Evolutionary conservation across 2,888 invertebrate species (phyloP).

Genomic region (Andrena dorsata): DNA sequence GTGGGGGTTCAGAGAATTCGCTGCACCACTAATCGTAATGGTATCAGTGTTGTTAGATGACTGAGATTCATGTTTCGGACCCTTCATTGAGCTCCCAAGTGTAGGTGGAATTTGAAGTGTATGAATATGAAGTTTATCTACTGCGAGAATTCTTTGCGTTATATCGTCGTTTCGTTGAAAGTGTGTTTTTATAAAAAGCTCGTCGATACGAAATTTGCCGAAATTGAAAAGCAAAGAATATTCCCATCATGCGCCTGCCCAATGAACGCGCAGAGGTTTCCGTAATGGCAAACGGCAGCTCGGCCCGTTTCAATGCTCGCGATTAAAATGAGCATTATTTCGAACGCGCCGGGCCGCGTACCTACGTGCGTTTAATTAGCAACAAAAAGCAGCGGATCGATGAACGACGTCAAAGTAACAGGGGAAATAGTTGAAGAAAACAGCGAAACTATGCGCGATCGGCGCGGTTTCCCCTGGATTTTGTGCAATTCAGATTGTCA

Average conservation of each 20-base stretch:
- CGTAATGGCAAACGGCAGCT: conserved; percentile 18
- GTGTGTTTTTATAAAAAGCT: too few relatives aligned
- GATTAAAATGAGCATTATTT: conserved; percentile 29
- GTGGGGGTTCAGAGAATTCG: neutral
- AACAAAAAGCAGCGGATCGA: conserved; percentile 26
- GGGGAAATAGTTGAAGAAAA: conserved; percentile 42
- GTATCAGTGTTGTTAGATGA: neutral
- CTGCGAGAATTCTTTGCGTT: too few relatives aligned
- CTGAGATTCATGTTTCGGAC: too few relatives aligned
- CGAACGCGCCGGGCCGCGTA: conserved; percentile 23
- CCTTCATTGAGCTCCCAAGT: too few relatives aligned
- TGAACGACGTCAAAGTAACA: conserved; percentile 28
- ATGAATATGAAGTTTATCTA: too few relatives aligned
- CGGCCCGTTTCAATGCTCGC: conserved; percentile 21
- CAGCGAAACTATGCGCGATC: conserved; percentile 16
- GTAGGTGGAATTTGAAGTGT: too few relatives aligned
- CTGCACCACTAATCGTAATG: neutral
- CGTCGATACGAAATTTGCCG: too few relatives aligned
- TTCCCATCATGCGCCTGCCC: too few relatives aligned
- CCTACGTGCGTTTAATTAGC: conserved; percentile 43
- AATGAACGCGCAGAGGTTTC: neutral
- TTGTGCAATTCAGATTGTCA: conserved; percentile 50
- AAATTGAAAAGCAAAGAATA: too few relatives aligned
- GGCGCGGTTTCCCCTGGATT: conserved; percentile 49
- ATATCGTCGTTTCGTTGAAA: too few relatives aligned